Percentiles rank a stretch among this genome's conserved stretches.
phyloP scores from a whole-genome alignment of 2,113 vertebrate genomes.

The Callipepla californica region DNA sequence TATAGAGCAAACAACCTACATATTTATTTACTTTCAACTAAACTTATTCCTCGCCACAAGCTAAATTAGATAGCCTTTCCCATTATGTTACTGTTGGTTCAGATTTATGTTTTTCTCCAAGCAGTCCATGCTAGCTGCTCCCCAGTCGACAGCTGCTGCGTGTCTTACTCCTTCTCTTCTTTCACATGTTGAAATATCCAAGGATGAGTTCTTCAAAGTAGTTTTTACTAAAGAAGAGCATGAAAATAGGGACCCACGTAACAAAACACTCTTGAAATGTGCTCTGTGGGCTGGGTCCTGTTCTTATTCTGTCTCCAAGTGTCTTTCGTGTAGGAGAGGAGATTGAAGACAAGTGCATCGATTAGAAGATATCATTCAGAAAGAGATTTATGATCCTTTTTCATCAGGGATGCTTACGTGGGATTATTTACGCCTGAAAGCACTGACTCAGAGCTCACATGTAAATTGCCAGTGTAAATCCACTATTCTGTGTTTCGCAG shows the following conservation, averaged over 20 bases:
- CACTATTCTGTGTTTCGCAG: neutral
- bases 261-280: neutral
- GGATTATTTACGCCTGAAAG: slow-evolving; percentile 40
- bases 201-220: neutral
- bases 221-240: neutral
- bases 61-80: neutral
- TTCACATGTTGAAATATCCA: neutral
- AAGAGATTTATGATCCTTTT: slow-evolving; percentile 46
- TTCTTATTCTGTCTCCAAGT: neutral
- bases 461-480: slow-evolving; percentile 51
- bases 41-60: neutral
- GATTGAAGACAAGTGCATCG: slow-evolving; percentile 14
- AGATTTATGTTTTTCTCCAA: neutral
- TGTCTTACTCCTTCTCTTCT: neutral
- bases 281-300: neutral
- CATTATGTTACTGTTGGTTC: neutral
- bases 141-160: neutral
- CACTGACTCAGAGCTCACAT: slow-evolving; percentile 48
- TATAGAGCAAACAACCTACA: neutral
- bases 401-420: slow-evolving; percentile 16
- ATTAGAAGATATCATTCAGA: neutral
- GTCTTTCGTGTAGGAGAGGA: neutral
- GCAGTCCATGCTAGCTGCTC: neutral
- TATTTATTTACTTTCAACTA: neutral
- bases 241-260: neutral